phyloP scores from a whole-genome alignment of 2,113 vertebrate genomes.

The Pteropus alecto region DNA sequence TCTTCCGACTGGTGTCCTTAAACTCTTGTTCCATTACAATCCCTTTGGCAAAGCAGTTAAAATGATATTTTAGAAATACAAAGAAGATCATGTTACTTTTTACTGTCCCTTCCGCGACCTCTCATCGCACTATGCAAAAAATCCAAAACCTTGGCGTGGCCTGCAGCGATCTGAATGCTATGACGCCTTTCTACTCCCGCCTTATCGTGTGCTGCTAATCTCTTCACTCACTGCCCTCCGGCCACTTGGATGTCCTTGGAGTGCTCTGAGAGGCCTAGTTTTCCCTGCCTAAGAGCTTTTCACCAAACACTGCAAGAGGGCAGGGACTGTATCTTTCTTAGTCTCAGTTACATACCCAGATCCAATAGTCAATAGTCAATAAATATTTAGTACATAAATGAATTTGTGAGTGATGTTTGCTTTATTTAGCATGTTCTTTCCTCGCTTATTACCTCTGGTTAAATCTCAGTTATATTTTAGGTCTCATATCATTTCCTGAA shows the following conservation, averaged over 20 bases:
- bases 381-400: background rate
- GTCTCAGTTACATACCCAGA: background rate
- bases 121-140: background rate
- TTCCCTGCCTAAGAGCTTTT: background rate
- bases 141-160: background rate
- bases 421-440: background rate
- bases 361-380: background rate
- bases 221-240: background rate
- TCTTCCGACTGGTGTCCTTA: background rate
- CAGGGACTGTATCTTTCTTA: background rate
- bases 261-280: background rate
- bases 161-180: background rate
- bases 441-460: background rate
- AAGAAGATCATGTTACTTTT: background rate
- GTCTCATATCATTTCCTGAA: background rate
- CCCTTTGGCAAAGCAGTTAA: background rate
- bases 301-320: background rate
- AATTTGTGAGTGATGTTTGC: background rate
- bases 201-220: background rate
- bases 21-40: background rate
- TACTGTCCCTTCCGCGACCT: background rate
- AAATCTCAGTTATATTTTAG: background rate
- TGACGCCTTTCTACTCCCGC: no score
- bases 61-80: background rate
- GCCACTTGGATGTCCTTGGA: background rate